Percentiles rank a stretch among this genome's conserved stretches.
Conservation (phyloP, 2,888 invertebrate genomes). For the Bimastos eiseni region DNA sequence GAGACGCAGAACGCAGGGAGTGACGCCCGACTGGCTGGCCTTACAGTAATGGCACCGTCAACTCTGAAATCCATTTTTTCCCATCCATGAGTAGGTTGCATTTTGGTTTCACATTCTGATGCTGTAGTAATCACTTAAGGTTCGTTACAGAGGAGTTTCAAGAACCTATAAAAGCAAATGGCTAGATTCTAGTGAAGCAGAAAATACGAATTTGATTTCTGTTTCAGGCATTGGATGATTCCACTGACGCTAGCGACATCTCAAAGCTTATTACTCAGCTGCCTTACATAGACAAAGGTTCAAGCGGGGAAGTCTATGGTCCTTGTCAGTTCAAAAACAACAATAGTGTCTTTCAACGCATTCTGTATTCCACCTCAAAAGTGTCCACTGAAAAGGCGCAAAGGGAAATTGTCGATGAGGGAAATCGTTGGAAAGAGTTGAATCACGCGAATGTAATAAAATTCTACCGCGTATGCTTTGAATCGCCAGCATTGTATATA, state of each 20-base stretch:
- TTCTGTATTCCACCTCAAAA: background rate
- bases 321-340: background rate
- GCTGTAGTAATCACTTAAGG: too few species aligned
- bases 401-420: background rate
- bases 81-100: too few species aligned
- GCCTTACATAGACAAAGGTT: background rate
- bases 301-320: background rate
- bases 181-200: too few species aligned
- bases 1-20: too few species aligned
- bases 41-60: too few species aligned
- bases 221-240: background rate
- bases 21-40: too few species aligned
- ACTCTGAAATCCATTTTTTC: too few species aligned
- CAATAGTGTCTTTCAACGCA: background rate
- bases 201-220: background rate
- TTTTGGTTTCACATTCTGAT: too few species aligned
- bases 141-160: too few species aligned
- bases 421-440: background rate
- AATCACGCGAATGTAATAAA: background rate
- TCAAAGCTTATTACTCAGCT: background rate
- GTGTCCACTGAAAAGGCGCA: background rate
- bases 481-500: background rate
- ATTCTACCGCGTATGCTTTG: background rate
- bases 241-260: background rate
- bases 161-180: too few species aligned